Percentiles rank a stretch among this genome's conserved stretches.
phyloP scores from a whole-genome alignment of 2,113 vertebrate species.

The Gymnocephalus cernua region DNA sequence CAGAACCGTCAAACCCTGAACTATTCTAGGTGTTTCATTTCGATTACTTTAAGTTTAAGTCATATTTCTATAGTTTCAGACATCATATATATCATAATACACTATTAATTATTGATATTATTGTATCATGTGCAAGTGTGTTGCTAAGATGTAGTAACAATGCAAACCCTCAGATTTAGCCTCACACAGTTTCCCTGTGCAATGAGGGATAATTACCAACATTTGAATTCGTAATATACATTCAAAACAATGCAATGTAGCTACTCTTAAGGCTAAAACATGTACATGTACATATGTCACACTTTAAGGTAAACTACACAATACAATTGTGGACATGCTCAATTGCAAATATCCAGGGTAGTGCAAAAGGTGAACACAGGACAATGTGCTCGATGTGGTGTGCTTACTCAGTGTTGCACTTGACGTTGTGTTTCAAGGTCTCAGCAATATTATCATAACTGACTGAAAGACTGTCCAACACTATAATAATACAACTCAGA shows the following conservation, averaged over 20 bases:
- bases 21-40: not conserved
- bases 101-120: too few relatives aligned
- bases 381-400: not conserved
- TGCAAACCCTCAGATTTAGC: not conserved
- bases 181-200: not conserved
- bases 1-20: not conserved
- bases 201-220: not conserved
- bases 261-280: not conserved
- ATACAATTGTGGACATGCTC: not conserved
- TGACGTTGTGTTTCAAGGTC: not conserved
- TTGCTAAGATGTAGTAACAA: not conserved
- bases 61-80: not conserved
- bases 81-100: not conserved
- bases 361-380: not conserved
- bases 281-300: not conserved
- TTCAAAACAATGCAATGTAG: not conserved
- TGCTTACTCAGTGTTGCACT: not conserved
- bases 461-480: not conserved
- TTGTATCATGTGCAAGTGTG: too few relatives aligned
- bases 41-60: not conserved
- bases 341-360: not conserved
- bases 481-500: not conserved
- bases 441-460: not conserved
- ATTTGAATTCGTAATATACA: not conserved
- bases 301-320: not conserved